A percentile compares a stretch with the other conserved stretches of the same genome.
These are phyloP conservation scores for Anhinga anhinga DNA, from an alignment of 2,113 vertebrate genomes.

Conservation along the genomic window DNA sequence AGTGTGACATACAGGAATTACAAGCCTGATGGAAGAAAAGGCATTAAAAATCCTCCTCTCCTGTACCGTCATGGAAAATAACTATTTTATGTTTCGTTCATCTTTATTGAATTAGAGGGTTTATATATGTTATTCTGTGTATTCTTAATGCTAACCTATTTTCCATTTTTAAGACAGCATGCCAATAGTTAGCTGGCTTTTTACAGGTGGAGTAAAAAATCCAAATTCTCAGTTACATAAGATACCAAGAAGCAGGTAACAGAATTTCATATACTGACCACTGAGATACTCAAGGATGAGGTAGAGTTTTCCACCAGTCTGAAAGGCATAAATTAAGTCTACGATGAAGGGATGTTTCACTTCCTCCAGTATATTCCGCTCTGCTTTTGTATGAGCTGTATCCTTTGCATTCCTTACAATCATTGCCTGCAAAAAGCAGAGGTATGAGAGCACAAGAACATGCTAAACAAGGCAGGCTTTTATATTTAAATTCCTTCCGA, in stretches of 20 bases:
- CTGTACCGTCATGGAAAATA: neutral
- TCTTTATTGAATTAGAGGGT: neutral
- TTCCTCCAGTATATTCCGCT: slow-evolving; percentile 96
- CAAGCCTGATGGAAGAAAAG: neutral
- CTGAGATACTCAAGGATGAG: slow-evolving; percentile 99
- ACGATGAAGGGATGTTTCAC: slow-evolving; percentile 99
- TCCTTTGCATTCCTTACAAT: slow-evolving; percentile 98
- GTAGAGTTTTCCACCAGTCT: slow-evolving; percentile 98
- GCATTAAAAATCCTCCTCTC: neutral
- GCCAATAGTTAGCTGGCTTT: neutral
- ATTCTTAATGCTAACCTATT: neutral
- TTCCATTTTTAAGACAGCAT: neutral
- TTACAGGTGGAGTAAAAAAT: neutral
- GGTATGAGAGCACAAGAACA: slow-evolving; percentile 26
- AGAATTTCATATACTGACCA: slow-evolving; percentile 79
- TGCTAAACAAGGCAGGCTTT: neutral
- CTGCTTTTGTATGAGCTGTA: slow-evolving; percentile 97
- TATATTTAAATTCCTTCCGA: neutral
- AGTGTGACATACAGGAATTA: neutral
- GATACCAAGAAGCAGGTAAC: neutral
- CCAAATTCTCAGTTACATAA: neutral
- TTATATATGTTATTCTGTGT: neutral
- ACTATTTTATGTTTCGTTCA: neutral
- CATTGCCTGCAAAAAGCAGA: slow-evolving; percentile 85
- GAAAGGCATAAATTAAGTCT: slow-evolving; percentile 98